These are phyloP conservation scores for Heloderma charlesbogerti DNA, from an alignment of 2,113 vertebrate species.

Conservation along the genomic window DNA sequence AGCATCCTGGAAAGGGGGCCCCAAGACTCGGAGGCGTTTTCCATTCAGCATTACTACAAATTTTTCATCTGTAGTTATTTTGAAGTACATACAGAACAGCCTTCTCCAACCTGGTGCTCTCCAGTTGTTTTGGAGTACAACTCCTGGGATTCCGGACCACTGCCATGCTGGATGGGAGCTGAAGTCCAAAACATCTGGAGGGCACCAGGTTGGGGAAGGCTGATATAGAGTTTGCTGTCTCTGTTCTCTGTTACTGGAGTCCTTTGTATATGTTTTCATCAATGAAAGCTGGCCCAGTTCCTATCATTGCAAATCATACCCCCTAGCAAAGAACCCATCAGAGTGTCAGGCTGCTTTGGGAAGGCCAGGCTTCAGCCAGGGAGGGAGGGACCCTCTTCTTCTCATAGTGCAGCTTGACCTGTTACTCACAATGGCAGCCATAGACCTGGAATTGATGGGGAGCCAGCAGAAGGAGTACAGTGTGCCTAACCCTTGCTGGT, in stretches of 20 bases:
- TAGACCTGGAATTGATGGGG: neutral
- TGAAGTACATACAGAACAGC: too few species aligned
- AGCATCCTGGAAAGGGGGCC: neutral
- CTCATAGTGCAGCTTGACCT: neutral
- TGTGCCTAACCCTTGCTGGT: neutral
- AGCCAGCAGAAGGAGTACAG: neutral
- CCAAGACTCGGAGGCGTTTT: neutral
- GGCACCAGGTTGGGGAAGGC: too few species aligned
- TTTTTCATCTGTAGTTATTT: too few species aligned
- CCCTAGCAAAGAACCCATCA: neutral
- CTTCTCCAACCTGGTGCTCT: too few species aligned
- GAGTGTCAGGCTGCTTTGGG: too few species aligned
- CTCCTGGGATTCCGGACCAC: too few species aligned
- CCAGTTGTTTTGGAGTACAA: too few species aligned
- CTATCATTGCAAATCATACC: neutral
- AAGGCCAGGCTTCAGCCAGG: neutral
- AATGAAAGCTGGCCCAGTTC: neutral
- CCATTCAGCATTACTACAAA: neutral
- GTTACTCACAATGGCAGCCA: neutral
- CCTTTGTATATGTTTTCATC: neutral
- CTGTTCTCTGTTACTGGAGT: neutral
- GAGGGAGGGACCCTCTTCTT: neutral
- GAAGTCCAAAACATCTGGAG: too few species aligned
- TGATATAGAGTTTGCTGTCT: neutral
- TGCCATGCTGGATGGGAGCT: too few species aligned